Evolutionary conservation across 2,797 vertebrate genomes (phyloP).

Genomic region (Selene dorsalis): DNA sequence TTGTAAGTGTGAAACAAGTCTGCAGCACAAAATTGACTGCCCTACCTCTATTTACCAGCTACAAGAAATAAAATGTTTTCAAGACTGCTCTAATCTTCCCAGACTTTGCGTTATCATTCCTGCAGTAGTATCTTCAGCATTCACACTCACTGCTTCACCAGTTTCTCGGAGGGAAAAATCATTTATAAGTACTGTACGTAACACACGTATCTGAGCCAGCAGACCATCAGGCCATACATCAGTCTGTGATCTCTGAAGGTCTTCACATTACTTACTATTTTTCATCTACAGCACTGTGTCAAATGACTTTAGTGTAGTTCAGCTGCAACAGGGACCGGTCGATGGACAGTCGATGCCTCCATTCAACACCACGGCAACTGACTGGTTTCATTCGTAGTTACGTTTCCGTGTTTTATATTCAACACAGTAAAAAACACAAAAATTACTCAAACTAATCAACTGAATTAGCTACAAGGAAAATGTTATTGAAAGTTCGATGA

Average conservation of each 20-base stretch:
- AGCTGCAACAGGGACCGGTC: neutral
- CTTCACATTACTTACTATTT: slow-evolving; percentile 32
- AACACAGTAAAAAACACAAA: neutral
- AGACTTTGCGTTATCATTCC: slow-evolving; percentile 25
- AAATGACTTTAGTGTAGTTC: slow-evolving; percentile 38
- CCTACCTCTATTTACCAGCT: slow-evolving; percentile 9
- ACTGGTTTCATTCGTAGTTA: neutral
- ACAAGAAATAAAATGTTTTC: slow-evolving; percentile 17
- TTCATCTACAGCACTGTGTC: slow-evolving; percentile 13
- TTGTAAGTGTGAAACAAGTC: slow-evolving; percentile 21
- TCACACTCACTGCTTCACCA: slow-evolving; percentile 29
- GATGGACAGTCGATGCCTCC: neutral
- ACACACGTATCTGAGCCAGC: slow-evolving; percentile 28
- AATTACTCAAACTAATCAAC: neutral
- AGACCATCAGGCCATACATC: slow-evolving; percentile 23
- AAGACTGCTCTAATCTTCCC: slow-evolving; percentile 12
- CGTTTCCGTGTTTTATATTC: slow-evolving; percentile 7
- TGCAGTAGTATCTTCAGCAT: slow-evolving; percentile 16
- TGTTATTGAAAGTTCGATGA: neutral
- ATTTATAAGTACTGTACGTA: slow-evolving; percentile 23
- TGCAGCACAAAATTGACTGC: slow-evolving; percentile 9
- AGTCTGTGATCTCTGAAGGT: slow-evolving; percentile 36
- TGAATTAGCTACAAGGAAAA: neutral
- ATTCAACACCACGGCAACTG: neutral
- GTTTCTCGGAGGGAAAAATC: slow-evolving; percentile 37